These are phyloP conservation scores for Drosophila kepulauana DNA, from an alignment of 1,140 invertebrate species.

Conservation along the genomic window DNA sequence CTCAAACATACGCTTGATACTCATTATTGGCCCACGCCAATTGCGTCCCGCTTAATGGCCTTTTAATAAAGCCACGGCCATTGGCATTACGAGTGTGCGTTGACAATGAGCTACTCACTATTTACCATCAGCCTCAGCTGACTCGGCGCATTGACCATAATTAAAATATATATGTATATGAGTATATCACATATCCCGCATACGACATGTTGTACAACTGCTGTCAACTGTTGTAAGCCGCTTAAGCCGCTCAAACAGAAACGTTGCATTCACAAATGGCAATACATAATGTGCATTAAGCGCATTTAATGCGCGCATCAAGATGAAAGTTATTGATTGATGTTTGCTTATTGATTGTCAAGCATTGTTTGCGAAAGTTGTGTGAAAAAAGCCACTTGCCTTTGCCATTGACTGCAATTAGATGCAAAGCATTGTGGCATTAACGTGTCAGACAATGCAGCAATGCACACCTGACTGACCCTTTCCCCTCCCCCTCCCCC, in stretches of 20 bases:
- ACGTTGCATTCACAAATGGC: constrained; percentile 46
- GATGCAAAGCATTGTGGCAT: neutral
- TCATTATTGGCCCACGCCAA: constrained; percentile 34
- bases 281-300: constrained; percentile 55
- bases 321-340: constrained; percentile 32
- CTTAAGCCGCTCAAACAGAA: constrained; percentile 51
- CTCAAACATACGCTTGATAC: constrained; percentile 3
- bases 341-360: constrained; percentile 36
- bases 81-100: constrained; percentile 15
- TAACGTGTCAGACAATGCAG: constrained; percentile 1
- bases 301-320: constrained; percentile 37
- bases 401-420: constrained; percentile 6
- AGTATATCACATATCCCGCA: constrained; percentile 30
- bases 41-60: constrained; percentile 31
- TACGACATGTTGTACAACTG: constrained; percentile 53
- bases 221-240: constrained; percentile 61
- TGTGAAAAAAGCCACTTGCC: neutral
- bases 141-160: constrained; percentile 52
- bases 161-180: constrained; percentile 57
- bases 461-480: constrained; percentile 9
- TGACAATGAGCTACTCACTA: constrained; percentile 18
- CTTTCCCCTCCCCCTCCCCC: neutral
- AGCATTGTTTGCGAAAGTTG: neutral
- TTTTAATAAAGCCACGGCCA: constrained; percentile 43
- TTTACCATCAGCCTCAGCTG: constrained; percentile 14